These are phyloP conservation scores for Phyllotreta striolata DNA, from an alignment of 2,888 invertebrate genomes.

Conservation along the genomic window DNA sequence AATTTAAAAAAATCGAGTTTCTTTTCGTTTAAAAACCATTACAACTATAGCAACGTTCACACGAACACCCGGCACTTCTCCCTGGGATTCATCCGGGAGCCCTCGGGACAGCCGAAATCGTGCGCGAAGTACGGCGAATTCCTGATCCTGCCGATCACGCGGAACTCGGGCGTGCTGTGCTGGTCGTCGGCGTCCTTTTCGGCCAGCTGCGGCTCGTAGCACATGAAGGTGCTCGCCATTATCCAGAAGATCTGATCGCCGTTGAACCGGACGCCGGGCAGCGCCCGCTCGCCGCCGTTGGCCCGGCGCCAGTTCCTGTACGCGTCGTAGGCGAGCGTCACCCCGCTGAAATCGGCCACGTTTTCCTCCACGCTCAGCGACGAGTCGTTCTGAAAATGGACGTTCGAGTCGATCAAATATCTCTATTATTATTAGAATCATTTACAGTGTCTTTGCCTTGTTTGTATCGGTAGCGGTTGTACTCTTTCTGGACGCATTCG, in stretches of 20 bases:
- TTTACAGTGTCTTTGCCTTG: slow-evolving; percentile 38
- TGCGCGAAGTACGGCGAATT: slow-evolving; percentile 49
- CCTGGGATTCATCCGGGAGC: slow-evolving; percentile 49
- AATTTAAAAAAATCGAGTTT: too few relatives aligned
- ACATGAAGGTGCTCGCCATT: slow-evolving; percentile 47
- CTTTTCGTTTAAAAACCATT: neutral
- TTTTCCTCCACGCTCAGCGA: slow-evolving; percentile 84
- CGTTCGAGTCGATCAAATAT: neutral
- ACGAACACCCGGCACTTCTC: slow-evolving; percentile 48
- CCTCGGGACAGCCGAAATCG: slow-evolving; percentile 49
- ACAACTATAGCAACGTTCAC: slow-evolving; percentile 15
- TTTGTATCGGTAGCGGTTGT: slow-evolving; percentile 39
- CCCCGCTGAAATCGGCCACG: slow-evolving; percentile 90
- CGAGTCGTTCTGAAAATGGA: slow-evolving; percentile 74
- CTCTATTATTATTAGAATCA: too few relatives aligned
- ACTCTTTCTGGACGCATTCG: slow-evolving; percentile 46
- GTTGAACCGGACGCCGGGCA: slow-evolving; percentile 72
- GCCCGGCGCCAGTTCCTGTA: slow-evolving; percentile 75
- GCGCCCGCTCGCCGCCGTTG: slow-evolving; percentile 69
- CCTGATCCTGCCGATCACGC: slow-evolving; percentile 44
- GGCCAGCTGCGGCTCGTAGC: slow-evolving; percentile 42
- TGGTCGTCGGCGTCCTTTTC: slow-evolving; percentile 29
- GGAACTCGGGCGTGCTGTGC: slow-evolving; percentile 43
- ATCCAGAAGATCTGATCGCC: slow-evolving; percentile 67
- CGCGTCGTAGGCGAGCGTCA: slow-evolving; percentile 85